Conservation (phyloP, 2,888 invertebrate species). For the Strigamia crassipes region DNA sequence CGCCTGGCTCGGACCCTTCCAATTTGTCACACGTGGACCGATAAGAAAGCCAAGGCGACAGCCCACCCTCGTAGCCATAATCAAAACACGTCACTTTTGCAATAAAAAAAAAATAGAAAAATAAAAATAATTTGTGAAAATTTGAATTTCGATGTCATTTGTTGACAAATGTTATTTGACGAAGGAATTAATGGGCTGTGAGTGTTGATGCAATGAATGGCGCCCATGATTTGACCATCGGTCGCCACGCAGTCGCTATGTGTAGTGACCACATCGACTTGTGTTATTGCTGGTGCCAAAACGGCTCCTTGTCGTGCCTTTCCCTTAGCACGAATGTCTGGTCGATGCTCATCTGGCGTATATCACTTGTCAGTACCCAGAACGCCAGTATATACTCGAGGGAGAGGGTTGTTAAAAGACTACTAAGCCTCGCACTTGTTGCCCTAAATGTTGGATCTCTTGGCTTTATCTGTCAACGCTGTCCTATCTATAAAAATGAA, state of each 20-base stretch:
- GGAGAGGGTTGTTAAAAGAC: conserved; percentile 4
- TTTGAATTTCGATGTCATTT: neutral
- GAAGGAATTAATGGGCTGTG: neutral
- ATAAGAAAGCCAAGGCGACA: neutral
- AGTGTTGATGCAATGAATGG: neutral
- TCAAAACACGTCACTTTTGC: neutral
- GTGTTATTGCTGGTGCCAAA: conserved; percentile 5
- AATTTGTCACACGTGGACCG: conserved; percentile 6
- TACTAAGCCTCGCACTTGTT: neutral
- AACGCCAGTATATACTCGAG: neutral
- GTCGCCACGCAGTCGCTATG: neutral
- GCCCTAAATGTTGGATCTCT: neutral
- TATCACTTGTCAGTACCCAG: conserved; percentile 7
- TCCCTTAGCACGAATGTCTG: neutral
- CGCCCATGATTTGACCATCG: neutral
- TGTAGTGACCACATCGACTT: neutral
- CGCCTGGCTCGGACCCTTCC: neutral
- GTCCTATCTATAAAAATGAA: neutral
- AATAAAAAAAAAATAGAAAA: too few species aligned
- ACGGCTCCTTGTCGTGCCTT: neutral
- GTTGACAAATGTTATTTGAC: neutral
- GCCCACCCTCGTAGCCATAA: neutral
- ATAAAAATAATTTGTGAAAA: neutral
- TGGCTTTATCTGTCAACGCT: conserved; percentile 6
- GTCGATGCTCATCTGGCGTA: neutral